Conservation (phyloP, 2,888 invertebrate species). For the Diaphora mendica region DNA sequence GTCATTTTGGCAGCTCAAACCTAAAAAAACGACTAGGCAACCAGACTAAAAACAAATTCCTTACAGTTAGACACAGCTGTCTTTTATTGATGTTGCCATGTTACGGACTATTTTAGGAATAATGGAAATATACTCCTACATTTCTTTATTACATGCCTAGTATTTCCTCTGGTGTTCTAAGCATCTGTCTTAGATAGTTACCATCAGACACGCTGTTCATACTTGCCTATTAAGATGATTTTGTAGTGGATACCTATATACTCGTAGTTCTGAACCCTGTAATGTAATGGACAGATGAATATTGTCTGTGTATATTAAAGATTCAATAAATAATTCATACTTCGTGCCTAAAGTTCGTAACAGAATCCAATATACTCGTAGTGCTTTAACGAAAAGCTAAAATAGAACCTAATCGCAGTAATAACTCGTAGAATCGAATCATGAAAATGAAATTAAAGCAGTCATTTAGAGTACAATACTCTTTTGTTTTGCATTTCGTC, state of each 20-base stretch:
- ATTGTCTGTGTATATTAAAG: background rate
- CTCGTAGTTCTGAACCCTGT: background rate
- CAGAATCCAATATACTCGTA: conserved; percentile 6
- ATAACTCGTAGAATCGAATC: conserved; percentile 22
- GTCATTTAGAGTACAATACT: conserved; percentile 18
- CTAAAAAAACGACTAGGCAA: background rate
- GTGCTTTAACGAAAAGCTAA: background rate
- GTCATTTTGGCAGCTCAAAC: too few relatives aligned
- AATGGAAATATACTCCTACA: background rate
- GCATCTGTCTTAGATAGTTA: background rate
- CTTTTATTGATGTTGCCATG: background rate
- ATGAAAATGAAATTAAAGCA: conserved; percentile 30
- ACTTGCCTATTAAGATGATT: background rate
- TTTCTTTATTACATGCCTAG: background rate
- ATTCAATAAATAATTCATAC: background rate
- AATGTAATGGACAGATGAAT: background rate
- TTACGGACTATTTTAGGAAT: background rate
- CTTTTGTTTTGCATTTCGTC: conserved; percentile 27
- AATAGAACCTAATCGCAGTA: background rate
- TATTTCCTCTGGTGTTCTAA: background rate
- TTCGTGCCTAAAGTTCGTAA: conserved; percentile 4
- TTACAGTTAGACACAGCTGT: background rate
- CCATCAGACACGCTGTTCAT: background rate
- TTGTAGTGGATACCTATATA: background rate
- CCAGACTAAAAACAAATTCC: too few relatives aligned